These are phyloP conservation scores for Hippocampus mohnikei DNA, from an alignment of 2,113 vertebrate species.

Conservation along the genomic window DNA sequence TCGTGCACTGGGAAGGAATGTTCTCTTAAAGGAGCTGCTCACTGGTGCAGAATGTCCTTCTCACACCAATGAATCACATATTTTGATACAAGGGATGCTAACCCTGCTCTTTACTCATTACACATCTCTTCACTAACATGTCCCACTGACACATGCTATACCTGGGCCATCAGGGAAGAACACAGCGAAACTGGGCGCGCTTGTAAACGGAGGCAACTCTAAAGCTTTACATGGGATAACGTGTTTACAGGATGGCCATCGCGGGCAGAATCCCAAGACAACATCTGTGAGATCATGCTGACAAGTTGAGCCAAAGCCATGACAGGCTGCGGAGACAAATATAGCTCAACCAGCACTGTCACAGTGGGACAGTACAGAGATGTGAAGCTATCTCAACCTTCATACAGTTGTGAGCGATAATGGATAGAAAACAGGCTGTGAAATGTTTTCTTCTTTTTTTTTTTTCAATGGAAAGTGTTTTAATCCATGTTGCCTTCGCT, in stretches of 20 bases:
- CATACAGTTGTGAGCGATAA: slow-evolving; percentile 17
- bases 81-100: slow-evolving; percentile 42
- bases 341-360: slow-evolving; percentile 9
- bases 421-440: slow-evolving; percentile 8
- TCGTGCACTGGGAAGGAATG: slow-evolving; percentile 11
- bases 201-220: slow-evolving; percentile 46
- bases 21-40: slow-evolving; percentile 36
- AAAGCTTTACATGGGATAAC: slow-evolving; percentile 55
- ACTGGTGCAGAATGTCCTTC: slow-evolving; percentile 59
- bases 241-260: slow-evolving; percentile 51
- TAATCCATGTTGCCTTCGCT: slow-evolving; percentile 7
- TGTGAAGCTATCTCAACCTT: slow-evolving; percentile 9
- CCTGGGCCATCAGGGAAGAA: slow-evolving; percentile 44
- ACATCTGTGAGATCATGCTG: slow-evolving; percentile 34
- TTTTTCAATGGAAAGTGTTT: slow-evolving; percentile 12
- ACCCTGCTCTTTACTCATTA: slow-evolving; percentile 38
- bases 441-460: slow-evolving; percentile 12
- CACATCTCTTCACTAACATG: slow-evolving; percentile 51
- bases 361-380: background rate
- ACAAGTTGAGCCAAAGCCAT: slow-evolving; percentile 34
- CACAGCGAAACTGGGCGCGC: slow-evolving; percentile 34
- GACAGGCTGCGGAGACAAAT: slow-evolving; percentile 14
- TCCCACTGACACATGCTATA: slow-evolving; percentile 55
- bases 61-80: slow-evolving; percentile 59
- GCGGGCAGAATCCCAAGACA: slow-evolving; percentile 37